phyloP scores from a whole-genome alignment of 53 echinoderm and acorn worm genomes.

The Echinarachnius parma region DNA sequence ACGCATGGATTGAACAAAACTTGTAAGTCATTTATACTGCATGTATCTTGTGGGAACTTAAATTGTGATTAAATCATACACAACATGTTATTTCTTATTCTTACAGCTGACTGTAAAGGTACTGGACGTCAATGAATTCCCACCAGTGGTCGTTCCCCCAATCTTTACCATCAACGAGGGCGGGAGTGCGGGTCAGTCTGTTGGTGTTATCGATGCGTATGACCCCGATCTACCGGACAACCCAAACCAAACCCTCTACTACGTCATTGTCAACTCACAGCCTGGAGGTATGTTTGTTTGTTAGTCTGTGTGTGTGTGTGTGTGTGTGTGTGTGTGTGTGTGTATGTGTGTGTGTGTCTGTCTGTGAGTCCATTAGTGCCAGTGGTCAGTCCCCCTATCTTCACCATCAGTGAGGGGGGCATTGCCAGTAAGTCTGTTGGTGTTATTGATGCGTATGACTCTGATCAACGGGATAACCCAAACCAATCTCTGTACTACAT shows the following conservation, averaged over 20 bases:
- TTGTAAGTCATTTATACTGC: too few relatives aligned
- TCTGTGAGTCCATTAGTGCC: too few relatives aligned
- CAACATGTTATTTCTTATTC: background rate
- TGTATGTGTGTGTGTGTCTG: too few relatives aligned
- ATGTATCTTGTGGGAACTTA: too few relatives aligned
- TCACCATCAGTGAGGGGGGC: conserved; percentile 62
- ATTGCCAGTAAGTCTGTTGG: conserved; percentile 62
- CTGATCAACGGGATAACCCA: conserved; percentile 58
- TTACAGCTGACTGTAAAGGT: conserved; percentile 74
- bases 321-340: too few relatives aligned
- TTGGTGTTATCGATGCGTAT: conserved; percentile 72
- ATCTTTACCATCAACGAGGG: conserved; percentile 66
- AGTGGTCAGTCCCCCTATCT: conserved; percentile 28
- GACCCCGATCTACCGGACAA: conserved; percentile 69
- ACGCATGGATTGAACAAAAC: too few relatives aligned
- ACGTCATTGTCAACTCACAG: conserved; percentile 51
- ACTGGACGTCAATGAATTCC: conserved; percentile 76
- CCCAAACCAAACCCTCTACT: conserved; percentile 58
- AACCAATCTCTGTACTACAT: conserved; percentile 57
- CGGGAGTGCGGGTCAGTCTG: conserved; percentile 42
- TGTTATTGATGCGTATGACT: conserved; percentile 71
- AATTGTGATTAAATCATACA: too few relatives aligned
- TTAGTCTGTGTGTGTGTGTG: background rate
- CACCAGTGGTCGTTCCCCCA: conserved; percentile 50
- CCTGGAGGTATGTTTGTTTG: conserved; percentile 50